Conservation (phyloP, 1,140 invertebrate species). For the Eumeta japonica region DNA sequence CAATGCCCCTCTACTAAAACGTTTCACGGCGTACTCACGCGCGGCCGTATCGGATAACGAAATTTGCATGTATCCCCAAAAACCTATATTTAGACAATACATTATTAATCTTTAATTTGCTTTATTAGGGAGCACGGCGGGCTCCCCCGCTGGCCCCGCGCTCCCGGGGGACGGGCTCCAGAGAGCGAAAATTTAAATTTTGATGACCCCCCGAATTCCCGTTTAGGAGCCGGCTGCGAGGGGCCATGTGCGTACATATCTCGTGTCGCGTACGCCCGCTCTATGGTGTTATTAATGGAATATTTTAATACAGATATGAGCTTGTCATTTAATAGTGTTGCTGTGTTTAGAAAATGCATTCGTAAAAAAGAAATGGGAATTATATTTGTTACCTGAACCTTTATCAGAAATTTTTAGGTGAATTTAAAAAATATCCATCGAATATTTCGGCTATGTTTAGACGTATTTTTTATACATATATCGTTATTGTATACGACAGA, state of each 20-base stretch:
- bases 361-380: too few species aligned
- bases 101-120: conserved; percentile 59
- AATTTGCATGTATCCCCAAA: conserved; percentile 45
- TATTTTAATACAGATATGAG: neutral
- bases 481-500: too few species aligned
- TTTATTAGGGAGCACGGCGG: conserved; percentile 43
- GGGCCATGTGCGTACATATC: too few species aligned
- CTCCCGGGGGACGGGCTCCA: conserved; percentile 34
- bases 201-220: conserved; percentile 38
- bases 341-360: too few species aligned
- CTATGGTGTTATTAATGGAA: too few species aligned
- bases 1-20: neutral
- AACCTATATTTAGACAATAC: conserved; percentile 51
- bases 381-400: too few species aligned
- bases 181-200: conserved; percentile 54
- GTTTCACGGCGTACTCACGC: conserved; percentile 1
- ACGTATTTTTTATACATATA: too few species aligned
- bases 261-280: too few species aligned
- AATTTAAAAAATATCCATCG: too few species aligned
- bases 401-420: too few species aligned
- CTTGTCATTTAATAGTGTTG: neutral
- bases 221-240: too few species aligned
- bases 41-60: conserved; percentile 32
- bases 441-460: too few species aligned
- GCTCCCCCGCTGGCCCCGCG: conserved; percentile 16